Base-by-base conservation (phyloP, 2,888 invertebrate genomes). In the Eupeodes luniger region DNA sequence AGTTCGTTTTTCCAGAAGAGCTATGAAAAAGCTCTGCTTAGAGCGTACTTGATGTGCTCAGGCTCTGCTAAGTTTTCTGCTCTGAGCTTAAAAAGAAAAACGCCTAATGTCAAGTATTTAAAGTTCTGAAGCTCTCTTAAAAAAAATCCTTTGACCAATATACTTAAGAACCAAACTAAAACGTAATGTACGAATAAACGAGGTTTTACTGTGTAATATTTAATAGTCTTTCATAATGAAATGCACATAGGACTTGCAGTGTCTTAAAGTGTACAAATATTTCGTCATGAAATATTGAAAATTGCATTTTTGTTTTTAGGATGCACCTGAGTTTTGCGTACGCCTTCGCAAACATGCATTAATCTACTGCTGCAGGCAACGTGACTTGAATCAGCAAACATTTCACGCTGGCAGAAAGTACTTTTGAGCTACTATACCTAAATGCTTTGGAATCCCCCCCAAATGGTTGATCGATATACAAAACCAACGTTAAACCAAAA, bases 211-310 rank as follows among this genome's bases (percentile, higher is more conserved):
- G 16, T 61, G 0, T n/a, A 61, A 36, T 4, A 1, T 12, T 36
- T 36, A n/a, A 36, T 3, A 2, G 2, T 27, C 27, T 27, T 40
- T 36, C 12, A 36, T 40, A 1, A 6, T 57, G 44, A 12, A 19
- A 16, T 12, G 7, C 7, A 10, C 1, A 10, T 61, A 47, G 47
- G 27, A 66, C 47, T 27, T 49, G 44, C 10, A 44, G 16, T 34
- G 3, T 19, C 40, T 40, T 40, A 40, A 40, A 40, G 40, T 40
- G 40, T 40, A 9, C 40, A 40, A 51, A 66, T 47, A 34, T 77
- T 77, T 84, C 84, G 80, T 84, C 87, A 87, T 80, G 72, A 51
- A 87, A 81, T 40, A 40, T 72, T 74, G 69, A 69, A 74, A 62
- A 59, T 53, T 77, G 66, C 72, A 83, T 53, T 75, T 49, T 69